These are phyloP conservation scores for Smittia sp. DNA, from an alignment of 2,888 invertebrate genomes.

Conservation along the genomic window DNA sequence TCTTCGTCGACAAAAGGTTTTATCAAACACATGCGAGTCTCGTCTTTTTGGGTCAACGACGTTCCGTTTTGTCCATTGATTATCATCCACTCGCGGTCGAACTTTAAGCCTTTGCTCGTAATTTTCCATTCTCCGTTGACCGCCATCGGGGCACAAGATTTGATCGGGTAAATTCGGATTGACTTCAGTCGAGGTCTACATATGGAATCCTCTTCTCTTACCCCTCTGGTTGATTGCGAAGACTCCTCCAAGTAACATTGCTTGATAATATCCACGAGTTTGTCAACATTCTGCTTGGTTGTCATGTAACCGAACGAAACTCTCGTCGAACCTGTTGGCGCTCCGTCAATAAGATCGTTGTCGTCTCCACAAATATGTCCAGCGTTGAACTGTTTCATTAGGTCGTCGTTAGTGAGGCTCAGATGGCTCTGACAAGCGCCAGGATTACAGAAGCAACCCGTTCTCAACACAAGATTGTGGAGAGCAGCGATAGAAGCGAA, in stretches of 20 bases:
- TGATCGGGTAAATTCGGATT: conserved; percentile 80
- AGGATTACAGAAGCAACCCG: conserved; percentile 96
- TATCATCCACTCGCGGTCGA: conserved; percentile 94
- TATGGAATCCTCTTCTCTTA: conserved; percentile 2
- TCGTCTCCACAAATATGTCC: conserved; percentile 93
- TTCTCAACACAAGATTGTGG: conserved; percentile 80
- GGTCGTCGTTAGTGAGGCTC: conserved; percentile 63
- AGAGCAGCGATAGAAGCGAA: conserved; percentile 86
- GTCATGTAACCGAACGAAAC: conserved; percentile 93
- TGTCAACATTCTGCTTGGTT: conserved; percentile 66
- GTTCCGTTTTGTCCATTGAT: conserved; percentile 70
- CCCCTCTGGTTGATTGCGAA: conserved; percentile 43
- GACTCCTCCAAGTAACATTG: conserved; percentile 66
- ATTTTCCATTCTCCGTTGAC: conserved; percentile 68
- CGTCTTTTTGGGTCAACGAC: conserved; percentile 84
- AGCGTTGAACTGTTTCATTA: conserved; percentile 73
- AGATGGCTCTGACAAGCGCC: conserved; percentile 88
- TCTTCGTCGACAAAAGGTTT: conserved; percentile 59
- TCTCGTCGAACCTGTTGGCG: conserved; percentile 88
- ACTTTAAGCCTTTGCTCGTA: conserved; percentile 73
- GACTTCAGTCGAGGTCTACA: conserved; percentile 48
- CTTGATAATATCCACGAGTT: conserved; percentile 69
- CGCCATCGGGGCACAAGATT: conserved; percentile 82
- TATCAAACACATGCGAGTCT: conserved; percentile 74
- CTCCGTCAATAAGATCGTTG: conserved; percentile 77